Percentiles rank a stretch among this genome's conserved stretches.
These are phyloP conservation scores for Xanthorhoe designata DNA, from an alignment of 2,888 invertebrate genomes.

Conservation along the genomic window DNA sequence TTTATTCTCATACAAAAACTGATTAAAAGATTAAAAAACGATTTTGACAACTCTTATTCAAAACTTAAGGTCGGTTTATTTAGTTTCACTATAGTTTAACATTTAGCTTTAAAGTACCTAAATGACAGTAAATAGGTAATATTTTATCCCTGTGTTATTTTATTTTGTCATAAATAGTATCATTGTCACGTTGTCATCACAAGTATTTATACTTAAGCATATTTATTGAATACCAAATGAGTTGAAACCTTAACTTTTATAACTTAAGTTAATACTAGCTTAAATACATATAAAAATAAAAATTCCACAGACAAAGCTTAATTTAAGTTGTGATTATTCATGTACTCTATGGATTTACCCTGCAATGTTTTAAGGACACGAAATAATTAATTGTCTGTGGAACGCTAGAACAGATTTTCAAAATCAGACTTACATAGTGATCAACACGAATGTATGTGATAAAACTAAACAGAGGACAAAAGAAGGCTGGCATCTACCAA, in stretches of 20 bases:
- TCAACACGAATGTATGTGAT: constrained; percentile 1
- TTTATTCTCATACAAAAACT: too few relatives aligned
- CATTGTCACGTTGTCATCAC: neutral
- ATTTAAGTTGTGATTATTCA: constrained; percentile 55
- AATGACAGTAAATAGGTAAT: neutral
- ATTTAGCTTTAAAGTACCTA: too few relatives aligned
- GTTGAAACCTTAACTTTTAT: constrained; percentile 6
- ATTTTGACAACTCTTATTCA: too few relatives aligned
- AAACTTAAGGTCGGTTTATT: too few relatives aligned
- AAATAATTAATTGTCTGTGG: constrained; percentile 53
- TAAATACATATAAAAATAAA: constrained; percentile 31
- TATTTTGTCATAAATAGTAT: neutral
- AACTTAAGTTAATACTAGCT: constrained; percentile 22
- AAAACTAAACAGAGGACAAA: constrained; percentile 1
- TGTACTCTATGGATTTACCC: constrained; percentile 68
- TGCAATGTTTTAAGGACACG: constrained; percentile 59
- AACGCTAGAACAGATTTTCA: constrained; percentile 40
- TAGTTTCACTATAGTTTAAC: too few relatives aligned
- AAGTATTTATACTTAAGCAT: constrained; percentile 13
- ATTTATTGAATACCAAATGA: constrained; percentile 6
- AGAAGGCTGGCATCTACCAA: constrained; percentile 20
- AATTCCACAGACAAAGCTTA: constrained; percentile 60
- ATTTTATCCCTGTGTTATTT: neutral
- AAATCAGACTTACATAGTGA: constrained; percentile 14
- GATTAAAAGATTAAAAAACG: neutral